phyloP scores from a whole-genome alignment of 1,140 invertebrate genomes.

The Heliconius hewitsoni region DNA sequence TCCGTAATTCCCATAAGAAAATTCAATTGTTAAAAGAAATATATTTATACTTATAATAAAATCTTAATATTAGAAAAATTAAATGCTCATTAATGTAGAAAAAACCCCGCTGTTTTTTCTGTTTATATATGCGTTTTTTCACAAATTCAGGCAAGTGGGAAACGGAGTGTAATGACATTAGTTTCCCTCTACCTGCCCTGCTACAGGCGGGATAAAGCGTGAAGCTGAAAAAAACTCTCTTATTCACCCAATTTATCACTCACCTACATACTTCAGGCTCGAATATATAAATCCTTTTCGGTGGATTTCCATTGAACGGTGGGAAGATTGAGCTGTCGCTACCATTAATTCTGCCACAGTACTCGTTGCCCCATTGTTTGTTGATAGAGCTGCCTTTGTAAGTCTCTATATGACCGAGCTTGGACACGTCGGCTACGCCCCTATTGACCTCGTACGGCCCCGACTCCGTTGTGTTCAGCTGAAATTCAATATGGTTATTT shows the following conservation, averaged over 20 bases:
- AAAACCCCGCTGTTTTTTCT: too few species aligned
- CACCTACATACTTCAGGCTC: constrained; percentile 84
- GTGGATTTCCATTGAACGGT: constrained; percentile 76
- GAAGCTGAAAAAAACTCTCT: too few species aligned
- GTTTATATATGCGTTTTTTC: too few species aligned
- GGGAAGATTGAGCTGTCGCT: constrained; percentile 83
- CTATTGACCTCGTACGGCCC: constrained; percentile 81
- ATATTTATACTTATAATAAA: too few species aligned
- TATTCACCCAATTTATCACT: background rate
- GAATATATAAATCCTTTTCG: constrained; percentile 77
- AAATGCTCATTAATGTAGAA: too few species aligned
- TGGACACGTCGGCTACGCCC: constrained; percentile 72
- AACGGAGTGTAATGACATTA: too few species aligned
- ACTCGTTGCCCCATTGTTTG: constrained; percentile 70
- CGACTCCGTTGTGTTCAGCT: constrained; percentile 81
- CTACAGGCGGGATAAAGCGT: too few species aligned
- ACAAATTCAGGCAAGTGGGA: too few species aligned
- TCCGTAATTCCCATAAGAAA: too few species aligned
- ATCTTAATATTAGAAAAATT: too few species aligned
- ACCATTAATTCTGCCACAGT: constrained; percentile 82
- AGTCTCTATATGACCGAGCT: constrained; percentile 80
- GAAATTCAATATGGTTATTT: constrained; percentile 26
- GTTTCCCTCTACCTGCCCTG: too few species aligned
- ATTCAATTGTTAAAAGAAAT: too few species aligned
- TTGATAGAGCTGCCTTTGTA: constrained; percentile 75